These are phyloP conservation scores for Chaetorhynchus papuensis DNA, from an alignment of 2,113 vertebrate genomes.

Conservation along the genomic window DNA sequence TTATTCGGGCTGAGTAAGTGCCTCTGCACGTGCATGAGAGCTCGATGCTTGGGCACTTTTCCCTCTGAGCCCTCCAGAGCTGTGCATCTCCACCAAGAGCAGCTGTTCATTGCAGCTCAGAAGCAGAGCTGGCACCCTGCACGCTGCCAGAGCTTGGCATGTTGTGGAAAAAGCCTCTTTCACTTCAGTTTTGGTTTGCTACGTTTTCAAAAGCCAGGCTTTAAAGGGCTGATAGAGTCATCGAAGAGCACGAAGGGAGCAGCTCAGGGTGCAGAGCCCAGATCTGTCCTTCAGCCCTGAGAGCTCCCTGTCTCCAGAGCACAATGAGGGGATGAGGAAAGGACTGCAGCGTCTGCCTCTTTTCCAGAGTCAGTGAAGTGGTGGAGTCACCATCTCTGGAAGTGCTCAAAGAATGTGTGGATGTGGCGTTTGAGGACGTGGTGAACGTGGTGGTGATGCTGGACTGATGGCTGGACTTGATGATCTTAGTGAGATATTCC, in stretches of 20 bases:
- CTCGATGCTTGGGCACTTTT: neutral
- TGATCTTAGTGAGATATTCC: neutral
- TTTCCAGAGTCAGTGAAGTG: neutral
- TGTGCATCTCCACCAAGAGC: neutral
- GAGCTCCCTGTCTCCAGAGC: neutral
- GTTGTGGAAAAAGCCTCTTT: neutral
- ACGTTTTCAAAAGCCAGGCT: neutral
- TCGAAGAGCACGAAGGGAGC: neutral
- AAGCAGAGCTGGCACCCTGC: neutral
- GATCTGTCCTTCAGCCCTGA: accelerated
- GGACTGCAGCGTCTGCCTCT: neutral
- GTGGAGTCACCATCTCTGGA: neutral
- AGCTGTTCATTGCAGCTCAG: neutral
- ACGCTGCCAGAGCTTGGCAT: accelerated
- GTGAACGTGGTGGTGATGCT: neutral
- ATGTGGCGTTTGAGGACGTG: neutral
- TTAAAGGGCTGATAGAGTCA: neutral
- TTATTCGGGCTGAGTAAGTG: neutral
- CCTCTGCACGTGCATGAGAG: neutral
- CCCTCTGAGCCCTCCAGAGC: neutral
- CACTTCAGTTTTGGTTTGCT: neutral
- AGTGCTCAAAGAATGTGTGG: neutral
- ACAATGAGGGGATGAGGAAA: neutral
- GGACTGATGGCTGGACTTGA: neutral
- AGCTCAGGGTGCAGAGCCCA: neutral